Conservation (phyloP, 1,140 invertebrate species). For the Lucilia sericata region DNA sequence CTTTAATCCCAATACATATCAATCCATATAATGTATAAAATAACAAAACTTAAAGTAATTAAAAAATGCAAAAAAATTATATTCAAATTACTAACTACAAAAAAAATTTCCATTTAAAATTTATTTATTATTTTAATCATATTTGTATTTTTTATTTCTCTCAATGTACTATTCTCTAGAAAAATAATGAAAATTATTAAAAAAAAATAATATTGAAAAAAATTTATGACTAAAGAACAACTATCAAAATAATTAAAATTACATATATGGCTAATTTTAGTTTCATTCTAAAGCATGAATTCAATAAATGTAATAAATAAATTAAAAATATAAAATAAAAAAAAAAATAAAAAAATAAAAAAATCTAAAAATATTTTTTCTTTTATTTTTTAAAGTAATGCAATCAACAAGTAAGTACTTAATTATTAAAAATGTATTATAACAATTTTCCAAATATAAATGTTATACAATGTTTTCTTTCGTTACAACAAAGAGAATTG, state of each 20-base stretch:
- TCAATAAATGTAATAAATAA: conserved; percentile 34
- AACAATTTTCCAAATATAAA: too few species aligned
- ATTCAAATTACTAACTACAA: background rate
- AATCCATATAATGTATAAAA: background rate
- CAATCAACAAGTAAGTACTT: too few species aligned
- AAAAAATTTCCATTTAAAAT: conserved; percentile 7
- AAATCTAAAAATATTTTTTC: background rate
- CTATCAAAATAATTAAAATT: conserved; percentile 25
- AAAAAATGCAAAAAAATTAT: background rate
- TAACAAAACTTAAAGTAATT: conserved; percentile 21
- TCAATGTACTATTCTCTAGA: background rate
- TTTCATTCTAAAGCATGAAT: conserved; percentile 42
- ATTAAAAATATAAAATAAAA: conserved; percentile 35
- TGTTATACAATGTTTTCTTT: too few species aligned
- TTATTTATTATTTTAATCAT: background rate
- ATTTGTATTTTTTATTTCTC: conserved; percentile 22
- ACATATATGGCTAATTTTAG: conserved; percentile 43
- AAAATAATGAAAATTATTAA: background rate
- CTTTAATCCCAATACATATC: conserved; percentile 15
- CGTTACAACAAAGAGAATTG: too few species aligned
- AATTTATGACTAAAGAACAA: conserved; percentile 1
- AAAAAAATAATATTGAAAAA: conserved; percentile 12
- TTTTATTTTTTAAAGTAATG: too few species aligned
- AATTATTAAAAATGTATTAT: too few species aligned
- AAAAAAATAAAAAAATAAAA: conserved; percentile 32